phyloP scores from a whole-genome alignment of 1,140 invertebrate species.

The Hydropsyche tenuis region DNA sequence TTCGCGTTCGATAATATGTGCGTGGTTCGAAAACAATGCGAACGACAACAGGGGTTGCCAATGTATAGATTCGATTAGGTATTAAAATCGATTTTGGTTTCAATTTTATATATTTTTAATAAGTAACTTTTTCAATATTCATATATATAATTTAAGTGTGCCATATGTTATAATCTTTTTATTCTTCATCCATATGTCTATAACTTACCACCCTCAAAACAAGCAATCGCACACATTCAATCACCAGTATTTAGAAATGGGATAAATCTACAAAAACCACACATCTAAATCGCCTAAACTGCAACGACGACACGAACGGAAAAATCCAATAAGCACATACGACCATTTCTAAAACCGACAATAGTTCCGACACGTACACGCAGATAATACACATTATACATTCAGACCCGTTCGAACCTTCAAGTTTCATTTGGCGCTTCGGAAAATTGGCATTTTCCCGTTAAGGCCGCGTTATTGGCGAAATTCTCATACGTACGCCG shows the following conservation, averaged over 20 bases:
- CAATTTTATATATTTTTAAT: too few species aligned
- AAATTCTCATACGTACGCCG: conserved; percentile 39
- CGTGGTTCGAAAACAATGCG: conserved; percentile 33
- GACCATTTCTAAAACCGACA: background rate
- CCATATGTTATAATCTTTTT: too few species aligned
- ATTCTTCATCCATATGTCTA: too few species aligned
- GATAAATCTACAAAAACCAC: too few species aligned
- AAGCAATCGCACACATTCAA: background rate
- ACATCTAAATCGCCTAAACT: conserved; percentile 1
- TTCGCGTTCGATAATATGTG: conserved; percentile 5
- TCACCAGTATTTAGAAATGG: too few species aligned
- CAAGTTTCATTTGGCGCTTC: conserved; percentile 38
- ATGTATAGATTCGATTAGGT: background rate
- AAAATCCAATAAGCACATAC: background rate
- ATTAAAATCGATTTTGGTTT: too few species aligned
- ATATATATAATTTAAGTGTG: too few species aligned
- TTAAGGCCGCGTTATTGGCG: conserved; percentile 36
- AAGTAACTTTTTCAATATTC: too few species aligned
- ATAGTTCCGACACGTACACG: background rate
- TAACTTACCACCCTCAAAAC: too few species aligned
- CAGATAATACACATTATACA: too few species aligned
- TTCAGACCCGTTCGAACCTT: background rate
- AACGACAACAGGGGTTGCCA: conserved; percentile 28
- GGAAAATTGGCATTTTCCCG: conserved; percentile 48
- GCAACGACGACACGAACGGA: conserved; percentile 1